Evolutionary conservation across 2,888 invertebrate species (phyloP).

Genomic region (Acrobasis repandana): DNA sequence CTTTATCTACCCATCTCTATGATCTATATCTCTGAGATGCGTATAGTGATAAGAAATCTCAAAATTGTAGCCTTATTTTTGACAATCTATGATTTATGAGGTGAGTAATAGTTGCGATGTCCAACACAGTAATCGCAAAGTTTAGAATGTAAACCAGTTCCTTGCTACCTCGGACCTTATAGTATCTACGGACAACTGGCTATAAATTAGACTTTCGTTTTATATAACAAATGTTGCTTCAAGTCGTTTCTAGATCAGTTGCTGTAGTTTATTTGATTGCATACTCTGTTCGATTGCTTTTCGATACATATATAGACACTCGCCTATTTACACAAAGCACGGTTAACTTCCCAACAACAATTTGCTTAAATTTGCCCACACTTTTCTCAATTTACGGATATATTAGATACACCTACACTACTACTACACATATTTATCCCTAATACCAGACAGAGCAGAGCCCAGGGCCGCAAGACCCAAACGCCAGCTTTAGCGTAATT

Average conservation of each 20-base stretch:
- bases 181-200: slow-evolving; percentile 23
- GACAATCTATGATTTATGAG: slow-evolving; percentile 25
- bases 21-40: not conserved
- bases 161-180: slow-evolving; percentile 9
- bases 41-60: slow-evolving; percentile 18
- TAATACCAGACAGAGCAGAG: no score
- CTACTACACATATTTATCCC: no score
- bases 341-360: not conserved
- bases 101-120: slow-evolving; percentile 12
- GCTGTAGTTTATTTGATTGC: slow-evolving; percentile 17
- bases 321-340: not conserved
- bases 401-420: no score
- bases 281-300: slow-evolving; percentile 6
- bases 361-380: no score
- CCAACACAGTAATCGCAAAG: slow-evolving; percentile 18
- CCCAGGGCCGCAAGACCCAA: no score
- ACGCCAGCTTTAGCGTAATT: no score
- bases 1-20: slow-evolving; percentile 12
- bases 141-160: slow-evolving; percentile 35
- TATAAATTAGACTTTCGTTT: slow-evolving; percentile 31
- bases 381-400: no score
- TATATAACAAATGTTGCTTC: slow-evolving; percentile 29
- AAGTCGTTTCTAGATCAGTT: slow-evolving; percentile 23
- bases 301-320: not conserved
- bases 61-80: slow-evolving; percentile 23